Evolutionary conservation across 1,140 invertebrate species (phyloP), one percentile per base, ranked within the genome.

Genomic region (Diploscapter pachys): DNA sequence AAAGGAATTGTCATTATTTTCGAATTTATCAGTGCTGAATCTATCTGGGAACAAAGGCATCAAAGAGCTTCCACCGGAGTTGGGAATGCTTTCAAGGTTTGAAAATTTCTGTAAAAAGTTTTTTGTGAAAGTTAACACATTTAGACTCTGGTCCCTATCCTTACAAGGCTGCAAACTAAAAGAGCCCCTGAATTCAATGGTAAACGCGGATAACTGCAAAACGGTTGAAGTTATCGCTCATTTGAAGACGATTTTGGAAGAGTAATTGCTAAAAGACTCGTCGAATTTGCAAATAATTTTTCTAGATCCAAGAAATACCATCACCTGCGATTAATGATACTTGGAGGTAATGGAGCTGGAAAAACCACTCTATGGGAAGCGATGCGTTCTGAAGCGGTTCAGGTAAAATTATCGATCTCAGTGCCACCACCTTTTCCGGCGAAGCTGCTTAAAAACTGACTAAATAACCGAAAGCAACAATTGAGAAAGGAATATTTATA

Each of bases 221-320:
- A 96, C 94, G 4, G 93, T 94, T 90, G 95, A 98, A 85, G 92
- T 99, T 56, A 91, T 98, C 55, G 94, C 94, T 0, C 98, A 97
- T 87, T 89, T 99, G 2, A 94, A 96, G 85, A 89, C 89, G 31
- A 85, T 89, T 5, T 80, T 89, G n/a, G 89, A 90, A 83, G 88
- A 90, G 88, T 72, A 56, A 6, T 55, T 51, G 13, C 11, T 63
- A 31, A 9, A 8, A 31, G 9, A 31, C 51, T 65, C 13, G 8
- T 31, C 31, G 31, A 31, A 31, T 31, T 31, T 13, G 31, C 31
- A 31, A 65, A 31, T 48, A 54, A 59, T 77, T 50, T 85, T 75
- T 73, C 84, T 92, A 98, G 89, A 87, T 94, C 95, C 0, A 91
- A 92, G 83, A 92, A 93, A 0, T 98, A 98, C 86, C 92, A 93